Conservation (phyloP, 2,888 invertebrate species). For the Athripsodes cinereus region DNA sequence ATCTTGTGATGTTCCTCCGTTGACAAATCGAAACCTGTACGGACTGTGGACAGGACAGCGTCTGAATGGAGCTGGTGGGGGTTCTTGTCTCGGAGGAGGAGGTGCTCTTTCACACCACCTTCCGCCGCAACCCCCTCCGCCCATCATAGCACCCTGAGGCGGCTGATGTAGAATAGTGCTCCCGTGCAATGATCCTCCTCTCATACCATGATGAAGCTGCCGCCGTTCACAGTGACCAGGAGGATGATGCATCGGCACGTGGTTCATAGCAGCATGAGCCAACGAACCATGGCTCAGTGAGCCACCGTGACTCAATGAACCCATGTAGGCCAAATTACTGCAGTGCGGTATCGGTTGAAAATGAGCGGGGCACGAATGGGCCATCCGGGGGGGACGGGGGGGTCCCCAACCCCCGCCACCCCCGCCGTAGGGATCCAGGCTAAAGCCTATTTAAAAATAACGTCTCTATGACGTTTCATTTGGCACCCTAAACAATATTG, state of each 20-base stretch:
- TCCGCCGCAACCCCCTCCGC: slow-evolving; percentile 12
- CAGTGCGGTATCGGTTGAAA: slow-evolving; percentile 20
- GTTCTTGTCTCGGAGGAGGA: slow-evolving; percentile 19
- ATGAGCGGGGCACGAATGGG: slow-evolving; percentile 25
- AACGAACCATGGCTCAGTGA: slow-evolving; percentile 24
- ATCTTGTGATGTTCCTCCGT: slow-evolving; percentile 22
- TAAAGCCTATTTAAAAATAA: neutral
- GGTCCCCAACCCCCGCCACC: slow-evolving; percentile 22
- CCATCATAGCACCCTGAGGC: slow-evolving; percentile 2
- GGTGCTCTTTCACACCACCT: slow-evolving; percentile 24
- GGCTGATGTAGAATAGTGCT: slow-evolving; percentile 25
- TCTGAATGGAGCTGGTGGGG: slow-evolving; percentile 22
- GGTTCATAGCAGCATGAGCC: slow-evolving; percentile 12
- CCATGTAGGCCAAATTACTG: slow-evolving; percentile 26
- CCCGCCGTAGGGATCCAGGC: slow-evolving; percentile 25
- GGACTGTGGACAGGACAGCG: slow-evolving; percentile 57
- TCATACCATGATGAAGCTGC: slow-evolving; percentile 20
- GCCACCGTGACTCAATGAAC: slow-evolving; percentile 24
- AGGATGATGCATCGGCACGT: slow-evolving; percentile 14
- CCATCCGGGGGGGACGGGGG: slow-evolving; percentile 19
- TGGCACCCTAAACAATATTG: neutral
- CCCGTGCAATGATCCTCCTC: slow-evolving; percentile 25
- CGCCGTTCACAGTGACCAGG: slow-evolving; percentile 19
- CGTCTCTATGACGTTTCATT: neutral
- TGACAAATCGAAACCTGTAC: slow-evolving; percentile 49